Evolutionary conservation across 1,140 invertebrate species (phyloP).

Genomic region (Samia ricini): DNA sequence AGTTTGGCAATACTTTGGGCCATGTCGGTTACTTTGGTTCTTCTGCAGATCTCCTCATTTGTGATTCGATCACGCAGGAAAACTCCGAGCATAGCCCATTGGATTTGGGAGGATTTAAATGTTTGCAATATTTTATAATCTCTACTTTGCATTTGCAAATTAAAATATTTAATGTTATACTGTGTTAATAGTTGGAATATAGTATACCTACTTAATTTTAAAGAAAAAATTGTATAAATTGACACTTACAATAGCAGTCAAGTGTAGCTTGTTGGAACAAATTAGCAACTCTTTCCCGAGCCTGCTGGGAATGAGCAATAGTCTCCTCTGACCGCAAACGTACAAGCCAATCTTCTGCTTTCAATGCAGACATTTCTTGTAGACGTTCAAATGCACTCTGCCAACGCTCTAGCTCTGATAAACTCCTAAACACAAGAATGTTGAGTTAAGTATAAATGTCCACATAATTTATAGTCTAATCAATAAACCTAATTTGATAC

Average conservation of each 20-base stretch:
- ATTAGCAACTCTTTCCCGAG: conserved; percentile 38
- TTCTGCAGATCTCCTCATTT: too few relatives aligned
- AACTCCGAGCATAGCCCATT: too few relatives aligned
- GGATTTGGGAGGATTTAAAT: too few relatives aligned
- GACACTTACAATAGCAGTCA: conserved; percentile 65
- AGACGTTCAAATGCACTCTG: conserved; percentile 54
- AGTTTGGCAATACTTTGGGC: too few relatives aligned
- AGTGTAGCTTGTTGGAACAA: conserved; percentile 53
- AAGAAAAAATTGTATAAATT: not conserved
- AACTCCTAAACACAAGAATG: conserved; percentile 33
- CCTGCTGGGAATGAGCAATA: conserved; percentile 46
- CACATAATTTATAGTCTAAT: not conserved
- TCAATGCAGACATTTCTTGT: conserved; percentile 41
- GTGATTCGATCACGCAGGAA: too few relatives aligned
- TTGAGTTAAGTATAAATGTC: conserved; percentile 4
- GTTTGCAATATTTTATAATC: too few relatives aligned
- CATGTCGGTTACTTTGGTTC: too few relatives aligned
- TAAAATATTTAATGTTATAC: too few relatives aligned
- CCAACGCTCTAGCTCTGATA: conserved; percentile 63
- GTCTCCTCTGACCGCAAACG: conserved; percentile 57
- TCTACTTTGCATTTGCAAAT: too few relatives aligned
- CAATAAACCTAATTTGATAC: not conserved
- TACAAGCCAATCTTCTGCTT: conserved; percentile 59
- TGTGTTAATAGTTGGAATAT: too few relatives aligned
- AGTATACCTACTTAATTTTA: not conserved